Conservation (phyloP, 2,113 vertebrate genomes). For the Sander lucioperca region DNA sequence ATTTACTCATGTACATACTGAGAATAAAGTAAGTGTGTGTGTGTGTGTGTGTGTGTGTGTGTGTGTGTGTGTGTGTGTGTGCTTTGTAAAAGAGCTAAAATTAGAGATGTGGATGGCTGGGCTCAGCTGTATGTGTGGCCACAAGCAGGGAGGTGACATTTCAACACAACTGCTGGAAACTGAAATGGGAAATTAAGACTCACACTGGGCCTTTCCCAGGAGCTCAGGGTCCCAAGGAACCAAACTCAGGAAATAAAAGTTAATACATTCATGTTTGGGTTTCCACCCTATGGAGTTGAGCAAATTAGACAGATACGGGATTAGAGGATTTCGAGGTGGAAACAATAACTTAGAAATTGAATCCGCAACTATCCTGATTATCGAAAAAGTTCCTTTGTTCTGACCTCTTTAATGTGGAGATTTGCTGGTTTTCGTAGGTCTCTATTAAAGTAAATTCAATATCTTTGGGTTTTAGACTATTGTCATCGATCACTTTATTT, state of each 20-base stretch:
- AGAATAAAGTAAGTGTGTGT: neutral
- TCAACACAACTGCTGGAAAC: constrained; percentile 22
- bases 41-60: neutral
- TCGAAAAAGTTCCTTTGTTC: neutral
- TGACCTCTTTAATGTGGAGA: neutral
- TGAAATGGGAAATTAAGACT: neutral
- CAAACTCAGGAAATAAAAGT: neutral
- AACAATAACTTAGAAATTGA: no score
- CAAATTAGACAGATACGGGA: neutral
- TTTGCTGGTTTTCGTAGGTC: neutral
- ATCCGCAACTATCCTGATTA: no score
- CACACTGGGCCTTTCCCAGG: neutral
- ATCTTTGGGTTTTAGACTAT: no score
- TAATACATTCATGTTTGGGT: neutral
- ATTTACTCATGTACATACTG: neutral
- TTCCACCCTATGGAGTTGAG: no score
- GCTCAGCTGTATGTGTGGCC: constrained; percentile 24
- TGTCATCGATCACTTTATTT: no score
- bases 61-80: neutral
- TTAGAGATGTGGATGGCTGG: constrained; percentile 37
- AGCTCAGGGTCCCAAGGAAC: neutral
- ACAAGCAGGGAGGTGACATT: constrained; percentile 32
- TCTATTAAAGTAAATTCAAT: no score
- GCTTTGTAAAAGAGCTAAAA: constrained; percentile 43
- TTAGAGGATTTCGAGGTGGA: no score